phyloP scores from a whole-genome alignment of 2,113 vertebrate genomes.

The Bufo gargarizans region DNA sequence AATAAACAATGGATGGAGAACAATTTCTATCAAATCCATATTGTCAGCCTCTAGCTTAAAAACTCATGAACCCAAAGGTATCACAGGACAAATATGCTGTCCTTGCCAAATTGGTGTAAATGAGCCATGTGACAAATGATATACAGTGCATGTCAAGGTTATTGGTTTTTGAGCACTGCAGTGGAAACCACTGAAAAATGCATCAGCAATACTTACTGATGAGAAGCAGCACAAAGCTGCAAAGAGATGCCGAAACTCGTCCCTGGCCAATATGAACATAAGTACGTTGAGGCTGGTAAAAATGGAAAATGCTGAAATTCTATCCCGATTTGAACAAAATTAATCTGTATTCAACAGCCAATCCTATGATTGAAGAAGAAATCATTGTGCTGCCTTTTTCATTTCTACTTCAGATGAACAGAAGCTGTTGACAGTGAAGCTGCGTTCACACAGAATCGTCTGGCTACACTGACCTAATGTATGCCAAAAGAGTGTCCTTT shows the following conservation, averaged over 20 bases:
- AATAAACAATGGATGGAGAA: not conserved
- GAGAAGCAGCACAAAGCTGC: not conserved
- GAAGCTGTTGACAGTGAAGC: not conserved
- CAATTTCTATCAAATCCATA: not conserved
- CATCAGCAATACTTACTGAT: slow-evolving; percentile 38
- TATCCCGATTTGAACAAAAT: not conserved
- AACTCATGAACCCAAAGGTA: not conserved
- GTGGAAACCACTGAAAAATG: slow-evolving; percentile 34
- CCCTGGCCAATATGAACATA: not conserved
- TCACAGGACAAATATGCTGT: slow-evolving; percentile 16
- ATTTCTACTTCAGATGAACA: not conserved
- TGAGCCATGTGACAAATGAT: slow-evolving; percentile 43
- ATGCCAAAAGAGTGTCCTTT: too few relatives aligned
- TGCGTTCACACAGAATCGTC: too few relatives aligned
- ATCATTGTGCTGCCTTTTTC: not conserved
- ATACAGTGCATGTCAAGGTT: slow-evolving; percentile 32
- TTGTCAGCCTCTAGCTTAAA: not conserved
- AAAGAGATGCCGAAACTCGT: not conserved
- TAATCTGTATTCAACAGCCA: not conserved
- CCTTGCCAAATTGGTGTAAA: slow-evolving; percentile 65
- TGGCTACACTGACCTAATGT: too few relatives aligned
- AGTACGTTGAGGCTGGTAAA: not conserved
- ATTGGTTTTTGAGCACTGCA: slow-evolving; percentile 22
- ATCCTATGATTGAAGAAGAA: not conserved
- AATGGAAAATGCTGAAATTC: not conserved